These are phyloP conservation scores for Aleiodes alternator DNA, from an alignment of 2,888 invertebrate species.

Conservation along the genomic window DNA sequence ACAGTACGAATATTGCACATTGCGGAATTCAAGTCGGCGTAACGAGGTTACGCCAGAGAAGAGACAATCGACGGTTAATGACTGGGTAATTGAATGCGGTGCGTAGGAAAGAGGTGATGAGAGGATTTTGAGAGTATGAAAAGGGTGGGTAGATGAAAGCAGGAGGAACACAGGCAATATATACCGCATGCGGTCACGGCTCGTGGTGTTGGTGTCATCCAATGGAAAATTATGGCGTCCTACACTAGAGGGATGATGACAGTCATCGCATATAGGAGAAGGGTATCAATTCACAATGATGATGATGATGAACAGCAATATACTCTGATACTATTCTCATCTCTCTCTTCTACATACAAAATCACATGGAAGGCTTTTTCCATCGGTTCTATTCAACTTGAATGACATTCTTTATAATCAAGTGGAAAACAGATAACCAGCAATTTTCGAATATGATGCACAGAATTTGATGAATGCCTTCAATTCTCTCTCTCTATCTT, in stretches of 20 bases:
- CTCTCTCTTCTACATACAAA: neutral
- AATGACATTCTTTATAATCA: constrained; percentile 35
- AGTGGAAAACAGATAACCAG: constrained; percentile 27
- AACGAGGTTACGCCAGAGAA: constrained; percentile 70
- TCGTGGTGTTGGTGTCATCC: constrained; percentile 35
- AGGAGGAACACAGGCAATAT: constrained; percentile 15
- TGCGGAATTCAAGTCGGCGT: constrained; percentile 70
- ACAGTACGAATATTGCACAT: constrained; percentile 68
- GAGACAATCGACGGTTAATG: constrained; percentile 73
- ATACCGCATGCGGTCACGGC: constrained; percentile 18
- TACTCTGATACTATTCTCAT: constrained; percentile 11
- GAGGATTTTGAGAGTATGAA: constrained; percentile 45
- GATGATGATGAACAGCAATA: constrained; percentile 19
- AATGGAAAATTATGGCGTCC: constrained; percentile 45
- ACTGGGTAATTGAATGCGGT: constrained; percentile 69
- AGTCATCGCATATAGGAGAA: constrained; percentile 36
- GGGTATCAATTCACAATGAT: constrained; percentile 40
- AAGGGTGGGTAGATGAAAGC: constrained; percentile 27
- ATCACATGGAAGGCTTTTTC: neutral
- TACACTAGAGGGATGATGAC: constrained; percentile 39
- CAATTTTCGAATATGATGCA: constrained; percentile 37
- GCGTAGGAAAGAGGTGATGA: constrained; percentile 47
- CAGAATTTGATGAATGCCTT: constrained; percentile 33
- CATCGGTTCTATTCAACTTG: constrained; percentile 25
- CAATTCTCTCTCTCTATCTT: constrained; percentile 14